Conservation (phyloP, 2,113 vertebrate species). For the Pedionomus torquatus region DNA sequence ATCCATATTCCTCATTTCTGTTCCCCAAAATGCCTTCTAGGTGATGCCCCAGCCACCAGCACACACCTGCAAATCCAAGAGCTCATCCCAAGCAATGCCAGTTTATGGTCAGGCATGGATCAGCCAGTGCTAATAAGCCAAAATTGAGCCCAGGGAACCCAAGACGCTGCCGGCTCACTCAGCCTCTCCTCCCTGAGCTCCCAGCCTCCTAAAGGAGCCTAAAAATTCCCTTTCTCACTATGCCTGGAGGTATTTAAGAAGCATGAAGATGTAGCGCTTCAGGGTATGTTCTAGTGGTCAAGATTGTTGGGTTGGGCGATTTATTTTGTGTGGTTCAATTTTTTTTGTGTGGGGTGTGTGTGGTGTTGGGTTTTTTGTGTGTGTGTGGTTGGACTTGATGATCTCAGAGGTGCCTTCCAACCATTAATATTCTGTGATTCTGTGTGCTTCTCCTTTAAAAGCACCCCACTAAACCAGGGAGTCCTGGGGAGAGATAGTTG, state of each 20-base stretch:
- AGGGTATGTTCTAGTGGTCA: too few species aligned
- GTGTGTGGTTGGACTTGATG: too few species aligned
- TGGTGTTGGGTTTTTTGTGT: too few species aligned
- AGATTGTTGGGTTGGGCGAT: too few species aligned
- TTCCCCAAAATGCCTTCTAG: neutral
- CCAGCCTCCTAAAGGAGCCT: neutral
- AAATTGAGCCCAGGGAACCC: neutral
- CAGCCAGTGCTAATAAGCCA: neutral
- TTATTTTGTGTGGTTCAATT: too few species aligned
- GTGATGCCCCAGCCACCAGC: neutral
- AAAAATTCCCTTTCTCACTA: neutral
- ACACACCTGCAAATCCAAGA: neutral
- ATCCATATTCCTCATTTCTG: neutral
- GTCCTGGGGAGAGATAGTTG: accelerated
- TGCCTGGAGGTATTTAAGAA: too few species aligned
- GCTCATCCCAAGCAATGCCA: neutral
- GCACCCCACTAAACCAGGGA: neutral
- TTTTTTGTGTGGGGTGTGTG: too few species aligned
- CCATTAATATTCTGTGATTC: too few species aligned
- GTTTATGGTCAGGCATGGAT: neutral
- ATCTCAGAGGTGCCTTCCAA: too few species aligned
- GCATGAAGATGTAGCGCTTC: too few species aligned
- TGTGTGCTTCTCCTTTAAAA: neutral
- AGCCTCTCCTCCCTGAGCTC: neutral
- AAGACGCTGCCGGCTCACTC: neutral